These are phyloP conservation scores for Lepus timidus DNA, from an alignment of 2,113 vertebrate genomes.

Conservation along the genomic window DNA sequence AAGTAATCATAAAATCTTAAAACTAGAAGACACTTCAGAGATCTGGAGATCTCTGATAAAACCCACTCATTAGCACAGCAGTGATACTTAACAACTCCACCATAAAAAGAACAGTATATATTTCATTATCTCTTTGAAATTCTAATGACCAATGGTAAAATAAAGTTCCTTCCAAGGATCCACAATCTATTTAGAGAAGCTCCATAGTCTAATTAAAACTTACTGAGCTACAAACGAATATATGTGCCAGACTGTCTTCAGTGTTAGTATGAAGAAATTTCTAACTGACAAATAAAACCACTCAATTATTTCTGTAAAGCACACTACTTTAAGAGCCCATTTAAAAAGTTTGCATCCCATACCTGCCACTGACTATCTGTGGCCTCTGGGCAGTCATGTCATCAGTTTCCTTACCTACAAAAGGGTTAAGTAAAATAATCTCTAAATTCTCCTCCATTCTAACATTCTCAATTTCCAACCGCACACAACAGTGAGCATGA, in stretches of 20 bases:
- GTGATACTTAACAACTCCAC: slow-evolving; percentile 45
- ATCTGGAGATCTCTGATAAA: slow-evolving; percentile 32
- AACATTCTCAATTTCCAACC: slow-evolving; percentile 5
- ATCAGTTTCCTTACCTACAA: neutral
- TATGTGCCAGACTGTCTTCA: neutral
- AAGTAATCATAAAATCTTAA: slow-evolving; percentile 31
- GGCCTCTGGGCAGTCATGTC: neutral
- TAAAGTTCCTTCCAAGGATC: slow-evolving; percentile 21
- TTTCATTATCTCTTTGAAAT: neutral
- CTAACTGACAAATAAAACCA: slow-evolving; percentile 3
- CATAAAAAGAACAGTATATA: neutral
- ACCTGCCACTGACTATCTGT: neutral
- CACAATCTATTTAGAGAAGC: slow-evolving; percentile 30
- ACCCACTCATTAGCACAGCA: neutral
- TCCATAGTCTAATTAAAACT: slow-evolving; percentile 52
- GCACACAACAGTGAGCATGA: neutral
- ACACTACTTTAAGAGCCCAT: neutral
- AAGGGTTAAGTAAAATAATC: neutral
- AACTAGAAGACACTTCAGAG: neutral
- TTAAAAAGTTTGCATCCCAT: neutral
- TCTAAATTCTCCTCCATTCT: neutral
- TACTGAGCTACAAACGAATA: slow-evolving; percentile 22
- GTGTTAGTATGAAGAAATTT: neutral
- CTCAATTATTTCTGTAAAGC: neutral
- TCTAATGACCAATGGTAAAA: slow-evolving; percentile 54